These are phyloP conservation scores for Arizona elegans DNA, from an alignment of 2,113 vertebrate genomes.

Conservation along the genomic window DNA sequence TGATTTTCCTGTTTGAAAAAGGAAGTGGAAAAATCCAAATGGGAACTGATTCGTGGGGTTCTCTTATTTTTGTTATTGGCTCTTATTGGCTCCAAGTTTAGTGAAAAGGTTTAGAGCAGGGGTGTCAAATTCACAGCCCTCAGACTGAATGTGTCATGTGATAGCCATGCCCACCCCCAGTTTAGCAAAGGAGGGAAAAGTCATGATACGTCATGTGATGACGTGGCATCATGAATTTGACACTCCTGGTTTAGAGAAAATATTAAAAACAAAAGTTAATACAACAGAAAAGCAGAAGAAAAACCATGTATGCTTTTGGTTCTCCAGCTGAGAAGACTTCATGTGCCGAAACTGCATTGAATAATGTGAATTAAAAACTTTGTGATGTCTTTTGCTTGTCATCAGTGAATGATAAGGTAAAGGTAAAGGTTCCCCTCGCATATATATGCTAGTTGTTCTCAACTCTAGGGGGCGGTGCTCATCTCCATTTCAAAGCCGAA, in stretches of 20 bases:
- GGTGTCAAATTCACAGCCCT: too few species aligned
- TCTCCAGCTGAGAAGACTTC: neutral
- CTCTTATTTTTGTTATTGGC: neutral
- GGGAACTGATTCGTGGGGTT: neutral
- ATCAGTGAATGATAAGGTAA: neutral
- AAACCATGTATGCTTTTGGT: neutral
- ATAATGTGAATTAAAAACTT: neutral
- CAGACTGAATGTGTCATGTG: too few species aligned
- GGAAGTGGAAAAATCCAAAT: neutral
- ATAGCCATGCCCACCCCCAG: too few species aligned
- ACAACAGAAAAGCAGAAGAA: neutral
- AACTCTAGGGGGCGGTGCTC: too few species aligned
- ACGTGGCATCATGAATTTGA: too few species aligned
- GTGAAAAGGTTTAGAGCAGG: neutral
- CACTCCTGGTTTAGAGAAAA: neutral
- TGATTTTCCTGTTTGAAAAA: neutral
- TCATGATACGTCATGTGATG: rapidly evolving
- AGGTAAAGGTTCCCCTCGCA: too few species aligned
- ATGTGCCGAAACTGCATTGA: neutral
- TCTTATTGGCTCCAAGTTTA: neutral
- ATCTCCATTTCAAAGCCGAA: too few species aligned
- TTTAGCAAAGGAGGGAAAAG: too few species aligned
- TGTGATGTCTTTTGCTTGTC: neutral
- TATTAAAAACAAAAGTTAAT: neutral
- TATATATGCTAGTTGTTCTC: too few species aligned